These are phyloP conservation scores for Spodoptera litura DNA, from an alignment of 1,140 invertebrate species.

Conservation along the genomic window DNA sequence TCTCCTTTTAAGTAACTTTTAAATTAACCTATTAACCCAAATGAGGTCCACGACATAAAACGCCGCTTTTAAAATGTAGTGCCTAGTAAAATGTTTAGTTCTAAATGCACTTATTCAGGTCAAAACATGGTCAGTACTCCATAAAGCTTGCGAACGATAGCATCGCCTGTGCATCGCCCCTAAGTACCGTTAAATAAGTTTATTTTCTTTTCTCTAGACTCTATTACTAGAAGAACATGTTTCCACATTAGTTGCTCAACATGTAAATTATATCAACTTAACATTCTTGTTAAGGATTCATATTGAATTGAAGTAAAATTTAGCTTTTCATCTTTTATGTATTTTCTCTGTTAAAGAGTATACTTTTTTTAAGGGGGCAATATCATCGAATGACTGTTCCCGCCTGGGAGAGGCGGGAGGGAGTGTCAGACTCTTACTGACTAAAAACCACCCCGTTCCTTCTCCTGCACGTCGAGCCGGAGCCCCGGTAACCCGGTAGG, in stretches of 20 bases:
- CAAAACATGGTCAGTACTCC: not conserved
- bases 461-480: no score
- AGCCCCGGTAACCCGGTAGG: no score
- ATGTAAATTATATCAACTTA: conserved; percentile 18
- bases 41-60: not conserved
- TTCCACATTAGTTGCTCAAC: conserved; percentile 13
- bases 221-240: not conserved
- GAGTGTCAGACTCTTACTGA: no score
- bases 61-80: not conserved
- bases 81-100: not conserved
- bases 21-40: no score
- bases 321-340: not conserved
- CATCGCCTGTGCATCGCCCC: not conserved
- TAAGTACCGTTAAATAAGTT: conserved; percentile 21
- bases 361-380: no score
- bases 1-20: no score
- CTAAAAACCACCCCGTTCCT: no score
- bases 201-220: conserved; percentile 1
- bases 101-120: not conserved
- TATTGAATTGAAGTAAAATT: not conserved
- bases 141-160: conserved; percentile 2
- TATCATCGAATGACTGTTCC: no score
- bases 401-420: no score
- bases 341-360: no score
- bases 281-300: conserved; percentile 3